Base-by-base conservation (phyloP, 1,140 invertebrate genomes). In the Pissodes strobi region DNA sequence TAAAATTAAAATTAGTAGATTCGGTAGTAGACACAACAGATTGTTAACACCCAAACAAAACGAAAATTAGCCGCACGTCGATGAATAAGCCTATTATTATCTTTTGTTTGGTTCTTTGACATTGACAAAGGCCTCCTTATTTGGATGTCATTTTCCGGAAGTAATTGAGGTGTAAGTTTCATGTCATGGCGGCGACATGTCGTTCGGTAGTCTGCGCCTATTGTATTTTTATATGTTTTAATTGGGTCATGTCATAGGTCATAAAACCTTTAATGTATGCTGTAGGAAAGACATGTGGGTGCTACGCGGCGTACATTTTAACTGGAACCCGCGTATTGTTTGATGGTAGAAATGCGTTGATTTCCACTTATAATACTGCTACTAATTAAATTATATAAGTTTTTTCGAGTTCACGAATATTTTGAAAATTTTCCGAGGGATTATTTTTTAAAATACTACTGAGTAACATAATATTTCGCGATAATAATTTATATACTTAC, bases 1-100 rank as follows among this genome's bases (percentile, higher is more conserved):
- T n/a, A n/a, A n/a, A 27, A 27, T 27, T 27, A 27, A 27, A 27
- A 27, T 27, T 5, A 27, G 25, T 27, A 27, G 25, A 27, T 27
- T 5, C 46, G 34, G 58, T 61, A 61, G 58, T 61, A 51, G 46
- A 51, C 48, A 61, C 23, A 39, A 61, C 58, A 61, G 48, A 61
- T 61, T 61, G 58, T 61, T 61, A 61, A 61, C 58, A 61, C 58
- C 58, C 58, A 61, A 61, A 61, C 58, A 41, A 61, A 61, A 61
- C 46, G 37, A 59, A 59, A 59, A 59, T 59, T 46, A 59, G 18
- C 56, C 41, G 38, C 38, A n/a, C 23, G 21, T 12, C 22, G 21
- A 43, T 57, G 53, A 59, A 49, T 61, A 61, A 61, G 58, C 58
- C 58, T 51, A 61, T 61, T 61, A 61, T 61, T 51, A 59, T 51